Percentiles rank a stretch among this genome's conserved stretches.
Evolutionary conservation across 2,113 vertebrate genomes (phyloP).

Genomic region (Galeopterus variegatus): DNA sequence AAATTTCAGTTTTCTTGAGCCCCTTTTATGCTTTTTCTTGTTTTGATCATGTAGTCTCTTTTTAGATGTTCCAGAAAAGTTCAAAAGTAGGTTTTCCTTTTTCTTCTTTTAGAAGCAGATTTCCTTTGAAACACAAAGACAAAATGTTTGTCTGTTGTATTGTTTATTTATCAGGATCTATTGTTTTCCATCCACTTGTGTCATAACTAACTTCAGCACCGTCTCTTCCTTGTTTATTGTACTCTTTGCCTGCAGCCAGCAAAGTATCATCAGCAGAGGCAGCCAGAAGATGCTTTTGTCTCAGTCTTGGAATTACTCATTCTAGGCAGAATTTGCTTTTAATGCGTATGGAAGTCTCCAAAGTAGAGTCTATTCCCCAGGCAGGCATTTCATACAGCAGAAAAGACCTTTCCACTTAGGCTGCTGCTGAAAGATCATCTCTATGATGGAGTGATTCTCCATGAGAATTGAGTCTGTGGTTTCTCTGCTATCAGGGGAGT

Average conservation of each 20-base stretch:
- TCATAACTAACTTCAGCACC: fast-evolving
- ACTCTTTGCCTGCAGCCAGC: not conserved
- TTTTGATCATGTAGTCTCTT: not conserved
- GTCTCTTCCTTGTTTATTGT: fast-evolving
- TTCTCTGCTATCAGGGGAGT: slow-evolving; percentile 33
- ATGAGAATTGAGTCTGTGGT: not conserved
- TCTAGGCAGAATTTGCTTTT: slow-evolving; percentile 23
- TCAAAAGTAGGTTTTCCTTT: slow-evolving; percentile 40
- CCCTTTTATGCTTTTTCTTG: not conserved
- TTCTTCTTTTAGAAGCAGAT: not conserved
- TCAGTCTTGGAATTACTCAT: not conserved
- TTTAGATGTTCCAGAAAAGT: not conserved
- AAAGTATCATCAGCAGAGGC: not conserved
- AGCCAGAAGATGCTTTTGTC: not conserved
- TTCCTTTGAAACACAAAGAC: slow-evolving; percentile 41
- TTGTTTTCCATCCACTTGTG: not conserved
- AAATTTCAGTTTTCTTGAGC: not conserved
- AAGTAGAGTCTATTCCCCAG: not conserved
- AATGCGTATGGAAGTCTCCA: not conserved
- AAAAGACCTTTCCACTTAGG: not conserved
- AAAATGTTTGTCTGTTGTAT: not conserved
- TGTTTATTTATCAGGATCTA: not conserved
- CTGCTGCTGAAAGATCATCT: not conserved
- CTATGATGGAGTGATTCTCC: not conserved
- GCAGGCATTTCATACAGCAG: not conserved